phyloP scores from a whole-genome alignment of 2,797 vertebrate genomes.

The Valencia hispanica region DNA sequence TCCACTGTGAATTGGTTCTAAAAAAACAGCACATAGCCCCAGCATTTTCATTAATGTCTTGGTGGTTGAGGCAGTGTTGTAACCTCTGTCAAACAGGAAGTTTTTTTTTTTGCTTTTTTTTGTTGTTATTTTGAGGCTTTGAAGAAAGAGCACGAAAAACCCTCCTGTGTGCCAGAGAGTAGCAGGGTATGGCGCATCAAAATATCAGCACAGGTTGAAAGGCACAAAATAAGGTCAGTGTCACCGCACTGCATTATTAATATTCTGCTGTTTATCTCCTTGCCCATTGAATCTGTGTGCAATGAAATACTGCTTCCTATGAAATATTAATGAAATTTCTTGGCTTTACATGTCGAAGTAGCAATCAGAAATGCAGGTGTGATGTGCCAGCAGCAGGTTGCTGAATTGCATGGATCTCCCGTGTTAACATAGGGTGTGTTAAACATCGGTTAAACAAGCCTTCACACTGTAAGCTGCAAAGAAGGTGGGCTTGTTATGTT shows the following conservation, averaged over 20 bases:
- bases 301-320: slow-evolving; percentile 74
- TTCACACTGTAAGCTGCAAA: slow-evolving; percentile 18
- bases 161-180: slow-evolving; percentile 74
- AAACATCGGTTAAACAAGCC: slow-evolving; percentile 46
- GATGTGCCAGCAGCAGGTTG: slow-evolving; percentile 57
- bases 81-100: slow-evolving; percentile 80
- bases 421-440: slow-evolving; percentile 54
- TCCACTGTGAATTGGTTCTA: slow-evolving; percentile 47
- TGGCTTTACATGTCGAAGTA: slow-evolving; percentile 72
- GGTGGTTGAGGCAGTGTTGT: slow-evolving; percentile 75
- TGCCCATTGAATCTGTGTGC: slow-evolving; percentile 76
- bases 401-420: slow-evolving; percentile 55
- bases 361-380: slow-evolving; percentile 64
- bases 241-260: slow-evolving; percentile 85
- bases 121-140: slow-evolving; percentile 67
- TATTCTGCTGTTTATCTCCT: slow-evolving; percentile 81
- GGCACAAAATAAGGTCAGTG: slow-evolving; percentile 86
- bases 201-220: slow-evolving; percentile 85
- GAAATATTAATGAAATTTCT: slow-evolving; percentile 83
- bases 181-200: slow-evolving; percentile 79
- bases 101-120: too few relatives aligned
- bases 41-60: slow-evolving; percentile 74
- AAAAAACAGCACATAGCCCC: slow-evolving; percentile 44
- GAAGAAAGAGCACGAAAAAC: slow-evolving; percentile 75
- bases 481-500: slow-evolving; percentile 4